phyloP scores from a whole-genome alignment of 2,888 invertebrate genomes.

The Phanerotoma sp. region DNA sequence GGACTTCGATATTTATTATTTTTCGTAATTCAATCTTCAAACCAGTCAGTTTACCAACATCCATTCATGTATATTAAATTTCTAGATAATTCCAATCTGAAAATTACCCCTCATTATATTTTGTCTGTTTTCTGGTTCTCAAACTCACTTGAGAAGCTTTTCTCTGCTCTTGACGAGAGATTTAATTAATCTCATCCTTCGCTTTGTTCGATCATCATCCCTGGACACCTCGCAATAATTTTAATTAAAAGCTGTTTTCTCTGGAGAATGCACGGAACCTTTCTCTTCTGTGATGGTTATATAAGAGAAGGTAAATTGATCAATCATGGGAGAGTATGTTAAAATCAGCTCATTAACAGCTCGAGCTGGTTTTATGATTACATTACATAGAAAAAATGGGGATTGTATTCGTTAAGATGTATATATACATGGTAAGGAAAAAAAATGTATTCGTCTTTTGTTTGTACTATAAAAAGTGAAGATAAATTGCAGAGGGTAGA shows the following conservation, averaged over 20 bases:
- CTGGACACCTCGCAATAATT: conserved; percentile 47
- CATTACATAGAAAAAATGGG: not conserved
- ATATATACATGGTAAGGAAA: no score
- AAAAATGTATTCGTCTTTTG: no score
- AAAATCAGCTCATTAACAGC: not conserved
- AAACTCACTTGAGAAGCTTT: conserved; percentile 27
- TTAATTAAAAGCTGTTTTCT: conserved; percentile 45
- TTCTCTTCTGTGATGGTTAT: not conserved
- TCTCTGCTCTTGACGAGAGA: conserved; percentile 35
- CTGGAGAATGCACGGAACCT: not conserved
- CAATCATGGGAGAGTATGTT: not conserved
- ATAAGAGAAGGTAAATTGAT: conserved; percentile 12
- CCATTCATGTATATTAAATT: not conserved
- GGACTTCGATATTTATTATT: no score
- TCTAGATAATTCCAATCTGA: no score
- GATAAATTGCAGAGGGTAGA: no score
- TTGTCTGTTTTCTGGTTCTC: conserved; percentile 4
- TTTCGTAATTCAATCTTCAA: no score
- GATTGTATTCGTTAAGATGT: not conserved
- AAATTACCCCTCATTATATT: not conserved
- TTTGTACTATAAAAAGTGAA: no score
- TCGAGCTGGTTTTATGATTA: not conserved
- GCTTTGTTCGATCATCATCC: conserved; percentile 50
- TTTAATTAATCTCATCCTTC: conserved; percentile 53
- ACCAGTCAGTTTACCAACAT: no score